Conservation (phyloP, 2,888 invertebrate species). For the Sesia apiformis region DNA sequence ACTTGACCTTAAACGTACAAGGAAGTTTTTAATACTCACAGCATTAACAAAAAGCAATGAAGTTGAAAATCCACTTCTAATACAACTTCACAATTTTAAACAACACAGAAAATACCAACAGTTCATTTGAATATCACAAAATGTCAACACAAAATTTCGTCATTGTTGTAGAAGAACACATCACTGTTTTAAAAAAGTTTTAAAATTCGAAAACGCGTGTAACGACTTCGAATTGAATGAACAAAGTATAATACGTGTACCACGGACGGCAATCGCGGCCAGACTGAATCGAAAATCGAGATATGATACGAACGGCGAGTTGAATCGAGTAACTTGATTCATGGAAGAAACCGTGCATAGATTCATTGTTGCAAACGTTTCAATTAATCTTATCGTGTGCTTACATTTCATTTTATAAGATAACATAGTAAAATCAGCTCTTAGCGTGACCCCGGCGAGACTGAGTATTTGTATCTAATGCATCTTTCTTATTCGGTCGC, state of each 20-base stretch:
- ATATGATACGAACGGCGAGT: not conserved
- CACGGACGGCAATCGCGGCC: constrained; percentile 3
- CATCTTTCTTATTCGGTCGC: no score
- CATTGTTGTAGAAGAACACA: constrained; percentile 34
- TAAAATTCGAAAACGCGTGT: constrained; percentile 27
- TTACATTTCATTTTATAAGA: no score
- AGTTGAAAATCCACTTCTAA: constrained; percentile 40
- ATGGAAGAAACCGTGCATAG: not conserved
- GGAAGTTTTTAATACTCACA: constrained; percentile 7
- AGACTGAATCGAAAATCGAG: constrained; percentile 6
- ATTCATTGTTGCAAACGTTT: no score
- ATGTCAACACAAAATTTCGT: constrained; percentile 33
- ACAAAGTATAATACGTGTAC: constrained; percentile 2
- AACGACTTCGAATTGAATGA: not conserved
- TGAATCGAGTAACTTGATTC: constrained; percentile 2
- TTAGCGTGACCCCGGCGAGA: no score
- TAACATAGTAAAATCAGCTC: no score
- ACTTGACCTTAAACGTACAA: no score
- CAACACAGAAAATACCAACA: not conserved
- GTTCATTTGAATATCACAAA: constrained; percentile 25
- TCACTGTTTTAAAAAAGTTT: constrained; percentile 33
- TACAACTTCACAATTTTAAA: not conserved
- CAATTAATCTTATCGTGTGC: no score
- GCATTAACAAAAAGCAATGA: constrained; percentile 28
- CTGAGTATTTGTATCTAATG: no score